These are phyloP conservation scores for Ciconia maguari DNA, from an alignment of 2,113 vertebrate genomes.

Conservation along the genomic window DNA sequence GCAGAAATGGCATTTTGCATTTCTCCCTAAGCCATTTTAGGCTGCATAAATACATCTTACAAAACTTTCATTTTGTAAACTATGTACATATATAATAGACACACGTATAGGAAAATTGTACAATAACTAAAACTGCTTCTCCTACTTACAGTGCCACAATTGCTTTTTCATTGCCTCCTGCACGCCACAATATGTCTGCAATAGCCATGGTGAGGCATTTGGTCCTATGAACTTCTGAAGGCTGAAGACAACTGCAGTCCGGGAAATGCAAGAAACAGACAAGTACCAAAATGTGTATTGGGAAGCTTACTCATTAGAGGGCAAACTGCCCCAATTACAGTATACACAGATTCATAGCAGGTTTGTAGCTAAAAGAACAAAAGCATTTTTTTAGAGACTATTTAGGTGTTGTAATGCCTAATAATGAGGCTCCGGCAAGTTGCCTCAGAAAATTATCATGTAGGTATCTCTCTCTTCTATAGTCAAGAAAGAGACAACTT, in stretches of 20 bases:
- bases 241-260: slow-evolving; percentile 63
- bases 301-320: background rate
- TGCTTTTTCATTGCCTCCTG: slow-evolving; percentile 78
- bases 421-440: rapidly evolving
- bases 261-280: background rate
- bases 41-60: background rate
- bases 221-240: slow-evolving; percentile 73
- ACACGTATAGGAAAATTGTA: background rate
- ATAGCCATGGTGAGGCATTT: slow-evolving; percentile 80
- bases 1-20: background rate
- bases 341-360: background rate
- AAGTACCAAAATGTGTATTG: background rate
- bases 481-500: background rate
- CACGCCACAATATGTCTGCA: slow-evolving; percentile 88
- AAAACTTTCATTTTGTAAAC: background rate
- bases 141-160: slow-evolving; percentile 84
- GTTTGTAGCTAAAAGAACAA: background rate
- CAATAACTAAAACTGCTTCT: background rate
- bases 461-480: background rate
- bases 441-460: background rate
- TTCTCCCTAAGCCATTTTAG: background rate
- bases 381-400: background rate
- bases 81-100: rapidly evolving
- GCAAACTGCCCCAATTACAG: background rate
- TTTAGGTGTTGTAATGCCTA: background rate